These are phyloP conservation scores for Podocnemis expansa DNA, from an alignment of 2,113 vertebrate species.

Conservation along the genomic window DNA sequence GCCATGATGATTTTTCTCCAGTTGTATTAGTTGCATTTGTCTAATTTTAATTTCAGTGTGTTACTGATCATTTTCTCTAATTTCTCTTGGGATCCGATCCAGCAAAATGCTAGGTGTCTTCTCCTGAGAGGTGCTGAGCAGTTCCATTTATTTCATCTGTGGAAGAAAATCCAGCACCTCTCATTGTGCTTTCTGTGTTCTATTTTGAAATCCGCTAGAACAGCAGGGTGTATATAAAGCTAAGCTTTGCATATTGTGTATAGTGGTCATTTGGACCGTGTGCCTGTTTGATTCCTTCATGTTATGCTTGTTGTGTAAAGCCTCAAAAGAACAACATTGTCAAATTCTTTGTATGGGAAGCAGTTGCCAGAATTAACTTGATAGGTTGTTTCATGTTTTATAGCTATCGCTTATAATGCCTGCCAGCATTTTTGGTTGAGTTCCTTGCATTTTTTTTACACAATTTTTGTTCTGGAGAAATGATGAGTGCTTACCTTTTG, in stretches of 20 bases:
- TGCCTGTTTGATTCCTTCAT: neutral
- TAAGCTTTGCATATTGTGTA: neutral
- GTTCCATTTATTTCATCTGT: neutral
- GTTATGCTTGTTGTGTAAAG: neutral
- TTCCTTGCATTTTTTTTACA: neutral
- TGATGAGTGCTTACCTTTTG: no score
- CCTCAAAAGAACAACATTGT: neutral
- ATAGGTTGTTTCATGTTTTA: constrained; percentile 18
- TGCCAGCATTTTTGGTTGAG: neutral
- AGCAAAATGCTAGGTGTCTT: neutral
- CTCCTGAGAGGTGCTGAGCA: neutral
- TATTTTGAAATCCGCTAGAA: neutral
- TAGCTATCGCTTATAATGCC: neutral
- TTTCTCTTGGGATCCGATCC: neutral
- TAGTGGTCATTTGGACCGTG: neutral
- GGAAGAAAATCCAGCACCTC: neutral
- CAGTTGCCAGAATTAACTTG: neutral
- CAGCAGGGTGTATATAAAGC: neutral
- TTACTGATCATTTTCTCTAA: neutral
- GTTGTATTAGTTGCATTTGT: neutral
- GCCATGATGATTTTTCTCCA: neutral
- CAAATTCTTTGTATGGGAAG: neutral
- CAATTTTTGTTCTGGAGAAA: neutral
- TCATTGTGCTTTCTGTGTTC: neutral
- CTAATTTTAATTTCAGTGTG: neutral